Evolutionary conservation across 2,888 invertebrate genomes (phyloP), one percentile per base, ranked within the genome.

Genomic region (Drosophila trichaetosa): DNA sequence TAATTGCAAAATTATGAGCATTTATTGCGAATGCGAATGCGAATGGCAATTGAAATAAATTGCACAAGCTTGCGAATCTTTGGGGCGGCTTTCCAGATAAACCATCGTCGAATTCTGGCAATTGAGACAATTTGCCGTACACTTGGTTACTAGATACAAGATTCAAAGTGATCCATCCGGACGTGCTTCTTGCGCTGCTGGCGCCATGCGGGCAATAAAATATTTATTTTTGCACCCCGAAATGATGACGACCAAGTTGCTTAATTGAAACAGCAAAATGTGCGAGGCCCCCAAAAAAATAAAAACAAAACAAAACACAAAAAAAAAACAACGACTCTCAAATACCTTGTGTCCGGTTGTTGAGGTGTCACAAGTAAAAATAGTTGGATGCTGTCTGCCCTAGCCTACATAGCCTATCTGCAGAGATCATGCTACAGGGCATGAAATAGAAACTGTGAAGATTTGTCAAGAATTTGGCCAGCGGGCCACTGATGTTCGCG

Each of bases 151-250:
- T 52, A 72, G 33, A 57, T 62, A 46, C 34, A 59, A 57, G 62
- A 73, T 78, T 58, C 65, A 62, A 66, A 68, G 71, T 69, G 67
- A 77, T 68, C 60, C 53, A 73, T 67, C 46, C 53, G 67, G 64
- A 69, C 56, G 56, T 69, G 59, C 33, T 73, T 78, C 62, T 67
- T 69, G 46, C 59, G 71, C 54, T 53, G 24, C 69, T 83, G 85
- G 86, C 88, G 88, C 79, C 89, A 88, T 58, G 86, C 73, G 67
- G 64, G 69, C 83, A 88, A 85, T 88, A 85, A 85, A 83, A 86
- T 85, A 73, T 79, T 88, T 82, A 83, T 85, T 85, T 85, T 83
- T 62, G 83, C 86, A 74, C 83, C 82, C 72, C 59, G 66, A 79
- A 70, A 72, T 53, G 58, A 81, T 60, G 67, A 67, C 73, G 71